These are phyloP conservation scores for Camponotus pennsylvanicus DNA, from an alignment of 1,140 invertebrate species.

Conservation along the genomic window DNA sequence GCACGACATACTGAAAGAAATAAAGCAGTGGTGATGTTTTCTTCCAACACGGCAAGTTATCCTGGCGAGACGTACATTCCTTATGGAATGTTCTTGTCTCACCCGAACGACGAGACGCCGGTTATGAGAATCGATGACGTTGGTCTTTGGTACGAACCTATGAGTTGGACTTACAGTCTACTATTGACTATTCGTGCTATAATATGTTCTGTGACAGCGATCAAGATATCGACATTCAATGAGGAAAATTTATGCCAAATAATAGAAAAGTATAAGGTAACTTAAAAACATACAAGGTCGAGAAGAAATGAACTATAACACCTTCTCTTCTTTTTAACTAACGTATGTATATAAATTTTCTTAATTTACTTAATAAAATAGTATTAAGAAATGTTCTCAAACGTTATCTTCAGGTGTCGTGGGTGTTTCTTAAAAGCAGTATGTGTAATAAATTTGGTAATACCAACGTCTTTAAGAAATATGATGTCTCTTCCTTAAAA, in stretches of 20 bases:
- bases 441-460: background rate
- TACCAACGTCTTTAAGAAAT: background rate
- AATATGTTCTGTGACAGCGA: background rate
- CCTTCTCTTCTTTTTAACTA: too few relatives aligned
- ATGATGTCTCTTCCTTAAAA: constrained; percentile 17
- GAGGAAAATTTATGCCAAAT: background rate
- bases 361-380: too few relatives aligned
- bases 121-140: background rate
- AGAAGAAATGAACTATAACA: background rate
- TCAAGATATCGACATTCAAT: background rate
- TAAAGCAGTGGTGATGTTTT: background rate
- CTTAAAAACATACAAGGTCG: background rate
- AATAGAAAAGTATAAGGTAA: constrained; percentile 9
- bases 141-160: background rate
- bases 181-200: constrained; percentile 7
- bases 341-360: too few relatives aligned
- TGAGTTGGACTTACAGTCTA: background rate
- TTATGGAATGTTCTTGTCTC: background rate
- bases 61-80: background rate
- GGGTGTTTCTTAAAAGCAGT: constrained; percentile 1
- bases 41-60: background rate
- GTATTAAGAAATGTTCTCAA: too few relatives aligned
- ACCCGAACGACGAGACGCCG: background rate
- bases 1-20: background rate
- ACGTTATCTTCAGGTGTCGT: constrained; percentile 14